Base-by-base conservation (phyloP, 2,797 vertebrate genomes). In the Lophotriccus pileatus region DNA sequence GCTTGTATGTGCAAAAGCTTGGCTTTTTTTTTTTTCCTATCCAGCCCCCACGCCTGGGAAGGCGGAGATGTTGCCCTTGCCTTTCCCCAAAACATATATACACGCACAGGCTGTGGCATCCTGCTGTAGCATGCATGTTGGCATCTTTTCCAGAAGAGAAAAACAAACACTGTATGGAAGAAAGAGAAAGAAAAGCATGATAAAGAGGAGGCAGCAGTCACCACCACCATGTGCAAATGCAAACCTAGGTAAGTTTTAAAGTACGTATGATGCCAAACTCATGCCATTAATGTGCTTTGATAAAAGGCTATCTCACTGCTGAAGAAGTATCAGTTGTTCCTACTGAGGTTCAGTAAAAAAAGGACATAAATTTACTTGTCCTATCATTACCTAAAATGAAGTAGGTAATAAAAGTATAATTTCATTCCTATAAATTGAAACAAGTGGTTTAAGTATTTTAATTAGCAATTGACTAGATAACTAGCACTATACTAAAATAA, bases 401-500 rank as follows among this genome's bases (percentile, higher is more conserved):
- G 17, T 58, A 92, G 55, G 73, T 84, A 86, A 86, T 96, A 95
- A 89, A 90, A 95, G 69, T 87, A 96, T 90, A 90, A 89, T 93
- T 94, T 83, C 34, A 19, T 90, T 94, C 4, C 17, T 81, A 87
- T 50, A 94, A 93, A 91, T 80, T 70, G 55, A 96, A 95, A 93
- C 50, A 30, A 90, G 92, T 55, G 14, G 13, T 95, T 96, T 95
- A 97, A 94, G 68, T 67, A 83, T 92, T 97, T 97, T 81, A 96
- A 97, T 97, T 97, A 97, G 75, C 76, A 96, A 87, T 80, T 73
- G 78, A 60, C 56, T 94, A 95, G 69, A 96, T 94, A 97, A 89
- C 75, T 93, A 90, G 39, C n/a, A 85, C 67, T 92, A 93, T 93
- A 86, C 27, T 84, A 97, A 96, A 95, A 97, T 95, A 97, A 97